Percentiles rank a stretch among this genome's conserved stretches.
These are phyloP conservation scores for Chalcosyrphus nemorum DNA, from an alignment of 2,888 invertebrate species.

Conservation along the genomic window DNA sequence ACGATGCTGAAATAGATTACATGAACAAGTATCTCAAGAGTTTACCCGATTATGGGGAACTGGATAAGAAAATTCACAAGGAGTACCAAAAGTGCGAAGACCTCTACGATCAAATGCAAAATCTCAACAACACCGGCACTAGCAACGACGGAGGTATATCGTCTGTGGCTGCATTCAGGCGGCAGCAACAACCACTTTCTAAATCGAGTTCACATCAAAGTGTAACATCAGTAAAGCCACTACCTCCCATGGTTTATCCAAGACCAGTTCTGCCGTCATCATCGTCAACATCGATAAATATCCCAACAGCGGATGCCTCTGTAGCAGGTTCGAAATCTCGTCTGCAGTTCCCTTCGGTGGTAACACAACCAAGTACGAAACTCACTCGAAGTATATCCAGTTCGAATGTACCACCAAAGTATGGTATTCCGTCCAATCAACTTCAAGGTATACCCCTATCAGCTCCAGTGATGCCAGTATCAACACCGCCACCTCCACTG, in stretches of 20 bases:
- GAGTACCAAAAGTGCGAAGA: constrained; percentile 82
- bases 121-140: constrained; percentile 69
- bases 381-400: constrained; percentile 81
- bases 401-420: constrained; percentile 77
- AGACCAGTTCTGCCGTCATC: constrained; percentile 66
- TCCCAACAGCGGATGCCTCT: constrained; percentile 55
- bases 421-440: constrained; percentile 68
- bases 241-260: constrained; percentile 59
- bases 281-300: constrained; percentile 60
- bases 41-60: constrained; percentile 81
- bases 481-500: constrained; percentile 23
- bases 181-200: constrained; percentile 77
- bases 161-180: constrained; percentile 60
- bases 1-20: constrained; percentile 82
- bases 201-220: constrained; percentile 81
- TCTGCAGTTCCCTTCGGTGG: constrained; percentile 79
- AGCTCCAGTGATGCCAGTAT: constrained; percentile 41
- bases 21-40: constrained; percentile 82
- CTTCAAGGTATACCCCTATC: constrained; percentile 62
- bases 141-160: constrained; percentile 26
- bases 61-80: constrained; percentile 81
- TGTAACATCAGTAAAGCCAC: constrained; percentile 70
- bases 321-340: constrained; percentile 75
- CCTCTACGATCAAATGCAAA: constrained; percentile 80
- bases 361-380: constrained; percentile 63